phyloP scores from a whole-genome alignment of 2,113 vertebrate genomes.

The Mystacornis crossleyi region DNA sequence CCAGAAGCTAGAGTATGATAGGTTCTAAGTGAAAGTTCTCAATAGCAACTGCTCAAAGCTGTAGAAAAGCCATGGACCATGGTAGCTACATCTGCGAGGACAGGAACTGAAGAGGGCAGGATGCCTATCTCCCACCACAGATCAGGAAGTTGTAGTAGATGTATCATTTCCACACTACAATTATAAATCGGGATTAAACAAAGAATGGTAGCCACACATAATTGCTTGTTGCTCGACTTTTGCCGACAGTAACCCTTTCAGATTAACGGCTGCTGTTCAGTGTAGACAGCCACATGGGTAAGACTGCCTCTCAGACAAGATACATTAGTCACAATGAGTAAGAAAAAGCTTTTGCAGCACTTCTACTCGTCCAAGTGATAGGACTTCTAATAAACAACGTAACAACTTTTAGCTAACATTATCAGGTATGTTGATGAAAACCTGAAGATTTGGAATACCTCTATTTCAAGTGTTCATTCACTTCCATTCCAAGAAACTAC shows the following conservation, averaged over 20 bases:
- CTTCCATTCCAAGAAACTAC: constrained; percentile 25
- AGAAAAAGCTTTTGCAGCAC: background rate
- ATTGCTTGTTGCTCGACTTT: background rate
- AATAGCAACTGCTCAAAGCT: background rate
- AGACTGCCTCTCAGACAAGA: background rate
- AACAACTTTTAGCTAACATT: background rate
- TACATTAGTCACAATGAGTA: background rate
- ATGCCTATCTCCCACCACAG: background rate
- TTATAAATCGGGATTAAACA: background rate
- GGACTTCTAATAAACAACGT: background rate
- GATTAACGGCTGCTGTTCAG: background rate
- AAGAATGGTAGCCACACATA: background rate
- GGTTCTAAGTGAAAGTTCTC: background rate
- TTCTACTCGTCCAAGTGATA: background rate
- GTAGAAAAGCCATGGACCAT: background rate
- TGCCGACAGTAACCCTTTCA: background rate
- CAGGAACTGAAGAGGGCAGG: background rate
- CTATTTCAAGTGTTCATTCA: constrained; percentile 68
- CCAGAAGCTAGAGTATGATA: background rate
- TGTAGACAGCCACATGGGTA: background rate
- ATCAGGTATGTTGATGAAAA: background rate
- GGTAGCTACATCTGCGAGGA: background rate
- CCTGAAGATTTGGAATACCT: background rate
- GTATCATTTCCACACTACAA: background rate
- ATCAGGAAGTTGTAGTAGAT: background rate